Conservation (phyloP, 2,888 invertebrate species). For the Idaea biselata region DNA sequence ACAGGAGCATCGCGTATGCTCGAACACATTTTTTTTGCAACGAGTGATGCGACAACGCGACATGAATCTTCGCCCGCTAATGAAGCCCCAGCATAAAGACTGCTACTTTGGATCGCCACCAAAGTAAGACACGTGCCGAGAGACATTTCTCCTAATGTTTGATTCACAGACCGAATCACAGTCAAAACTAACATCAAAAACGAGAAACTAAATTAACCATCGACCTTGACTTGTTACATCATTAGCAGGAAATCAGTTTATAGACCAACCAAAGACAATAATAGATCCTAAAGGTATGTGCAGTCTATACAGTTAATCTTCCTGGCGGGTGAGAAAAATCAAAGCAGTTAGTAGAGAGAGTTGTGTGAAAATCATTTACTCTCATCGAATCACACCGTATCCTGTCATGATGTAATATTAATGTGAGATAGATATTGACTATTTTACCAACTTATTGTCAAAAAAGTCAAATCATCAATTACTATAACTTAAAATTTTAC, state of each 20-base stretch:
- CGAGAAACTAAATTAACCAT: neutral
- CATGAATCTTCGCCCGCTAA: too few species aligned
- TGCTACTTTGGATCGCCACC: neutral
- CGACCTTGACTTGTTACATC: neutral
- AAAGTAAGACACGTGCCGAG: neutral
- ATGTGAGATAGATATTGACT: too few species aligned
- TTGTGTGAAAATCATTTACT: too few species aligned
- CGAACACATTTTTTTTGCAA: too few species aligned
- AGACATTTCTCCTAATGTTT: neutral
- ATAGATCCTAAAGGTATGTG: neutral
- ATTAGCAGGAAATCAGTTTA: neutral
- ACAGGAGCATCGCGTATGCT: too few species aligned
- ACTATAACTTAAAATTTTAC: too few species aligned
- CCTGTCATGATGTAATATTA: too few species aligned
- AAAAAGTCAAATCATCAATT: too few species aligned
- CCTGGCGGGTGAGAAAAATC: neutral
- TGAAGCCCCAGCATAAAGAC: too few species aligned
- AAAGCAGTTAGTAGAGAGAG: neutral
- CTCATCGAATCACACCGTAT: too few species aligned
- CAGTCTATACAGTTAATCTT: neutral
- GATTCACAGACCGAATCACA: slow-evolving; percentile 1
- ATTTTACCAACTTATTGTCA: too few species aligned
- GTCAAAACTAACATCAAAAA: neutral
- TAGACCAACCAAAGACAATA: neutral
- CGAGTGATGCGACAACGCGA: too few species aligned